Evolutionary conservation across 2,113 vertebrate species (phyloP).

Genomic region (Perca fluviatilis): DNA sequence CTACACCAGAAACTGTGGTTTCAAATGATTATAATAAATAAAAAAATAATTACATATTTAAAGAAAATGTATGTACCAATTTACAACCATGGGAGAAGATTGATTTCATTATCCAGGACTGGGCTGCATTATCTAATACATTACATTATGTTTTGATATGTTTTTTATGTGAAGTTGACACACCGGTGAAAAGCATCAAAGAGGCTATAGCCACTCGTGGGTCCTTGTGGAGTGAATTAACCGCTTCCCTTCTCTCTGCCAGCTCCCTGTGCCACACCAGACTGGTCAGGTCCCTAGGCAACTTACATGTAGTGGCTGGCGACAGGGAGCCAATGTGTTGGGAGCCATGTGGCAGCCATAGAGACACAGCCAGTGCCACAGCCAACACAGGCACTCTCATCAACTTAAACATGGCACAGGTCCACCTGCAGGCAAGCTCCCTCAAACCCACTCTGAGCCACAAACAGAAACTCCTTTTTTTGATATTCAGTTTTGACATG

Average conservation of each 20-base stretch:
- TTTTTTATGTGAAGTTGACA: conserved; percentile 16
- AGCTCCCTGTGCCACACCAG: conserved; percentile 83
- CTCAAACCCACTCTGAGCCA: conserved; percentile 52
- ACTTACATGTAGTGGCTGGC: conserved; percentile 82
- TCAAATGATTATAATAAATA: neutral
- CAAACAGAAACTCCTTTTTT: neutral
- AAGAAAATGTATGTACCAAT: neutral
- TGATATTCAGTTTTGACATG: neutral
- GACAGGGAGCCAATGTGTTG: conserved; percentile 74
- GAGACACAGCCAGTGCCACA: conserved; percentile 68
- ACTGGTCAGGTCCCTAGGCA: conserved; percentile 83
- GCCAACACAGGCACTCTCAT: conserved; percentile 68
- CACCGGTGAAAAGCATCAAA: conserved; percentile 45
- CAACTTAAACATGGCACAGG: conserved; percentile 80
- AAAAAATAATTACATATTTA: neutral
- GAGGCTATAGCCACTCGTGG: conserved; percentile 72
- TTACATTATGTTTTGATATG: neutral
- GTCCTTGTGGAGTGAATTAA: conserved; percentile 60
- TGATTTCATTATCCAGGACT: neutral
- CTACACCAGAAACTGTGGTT: neutral
- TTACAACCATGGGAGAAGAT: neutral
- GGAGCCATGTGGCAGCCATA: conserved; percentile 76
- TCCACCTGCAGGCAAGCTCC: conserved; percentile 77
- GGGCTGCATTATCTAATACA: neutral
- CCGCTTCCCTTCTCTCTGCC: conserved; percentile 78